A percentile compares a stretch with the other conserved stretches of the same genome.
Conservation (phyloP, 1,140 invertebrate species). For the Sycophaga agraensis region DNA sequence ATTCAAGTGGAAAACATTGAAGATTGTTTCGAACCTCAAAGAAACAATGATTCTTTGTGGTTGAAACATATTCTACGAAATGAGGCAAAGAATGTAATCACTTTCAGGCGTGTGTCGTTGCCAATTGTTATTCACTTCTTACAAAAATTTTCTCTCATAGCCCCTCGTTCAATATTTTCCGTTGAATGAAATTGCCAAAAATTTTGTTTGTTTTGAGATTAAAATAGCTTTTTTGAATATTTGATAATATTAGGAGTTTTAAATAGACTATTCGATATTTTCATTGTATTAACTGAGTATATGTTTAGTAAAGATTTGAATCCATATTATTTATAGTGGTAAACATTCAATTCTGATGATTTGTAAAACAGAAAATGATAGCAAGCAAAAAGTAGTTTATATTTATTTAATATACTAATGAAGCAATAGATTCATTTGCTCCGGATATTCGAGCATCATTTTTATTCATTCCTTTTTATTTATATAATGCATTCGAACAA, state of each 20-base stretch:
- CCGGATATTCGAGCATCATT: no score
- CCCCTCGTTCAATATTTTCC: constrained; percentile 9
- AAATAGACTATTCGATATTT: constrained; percentile 5
- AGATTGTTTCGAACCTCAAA: background rate
- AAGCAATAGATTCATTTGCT: no score
- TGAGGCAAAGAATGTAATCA: background rate
- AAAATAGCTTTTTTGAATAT: background rate
- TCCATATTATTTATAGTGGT: no score
- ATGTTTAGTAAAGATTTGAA: no score
- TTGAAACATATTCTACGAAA: background rate
- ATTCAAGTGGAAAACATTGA: background rate
- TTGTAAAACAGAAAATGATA: no score
- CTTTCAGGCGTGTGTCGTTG: background rate
- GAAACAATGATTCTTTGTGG: background rate
- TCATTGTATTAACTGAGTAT: no score
- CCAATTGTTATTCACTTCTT: background rate
- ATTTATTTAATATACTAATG: no score
- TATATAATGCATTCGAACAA: background rate
- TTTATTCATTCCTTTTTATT: background rate
- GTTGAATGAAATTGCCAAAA: background rate
- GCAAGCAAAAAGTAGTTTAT: no score
- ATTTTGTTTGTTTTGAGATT: background rate
- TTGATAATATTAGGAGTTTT: background rate
- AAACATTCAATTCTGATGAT: no score
- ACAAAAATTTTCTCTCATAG: background rate